Base-by-base conservation (phyloP, 2,888 invertebrate genomes). In the Hypena proboscidalis region DNA sequence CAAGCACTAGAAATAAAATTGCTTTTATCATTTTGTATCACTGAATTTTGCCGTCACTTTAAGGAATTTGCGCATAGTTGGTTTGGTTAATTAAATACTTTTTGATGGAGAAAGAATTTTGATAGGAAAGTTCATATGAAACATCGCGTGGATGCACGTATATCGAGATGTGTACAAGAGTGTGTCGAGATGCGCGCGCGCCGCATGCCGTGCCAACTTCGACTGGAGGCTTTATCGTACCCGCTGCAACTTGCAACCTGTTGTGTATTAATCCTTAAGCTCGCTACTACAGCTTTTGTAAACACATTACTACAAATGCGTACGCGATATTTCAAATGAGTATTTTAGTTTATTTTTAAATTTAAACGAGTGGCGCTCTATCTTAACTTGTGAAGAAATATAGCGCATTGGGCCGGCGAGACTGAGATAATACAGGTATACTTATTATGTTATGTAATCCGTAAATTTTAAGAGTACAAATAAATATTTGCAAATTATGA, bases 211-310 rank as follows among this genome's bases (percentile, higher is more conserved):
- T 75, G 69, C 79, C 59, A 78, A 78, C 75, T 71, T 77, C 81
- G 80, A 90, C 90, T 90, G 89, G 80, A 88, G 86, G 88, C 82
- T 85, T 74, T 80, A 82, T 81, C 75, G 79, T 61, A 70, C 63
- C 70, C 72, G 59, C 74, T 83, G 82, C 83, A 83, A 76, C 77
- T 73, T 80, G 80, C 80, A 86, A 83, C 85, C 83, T 81, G 82
- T 83, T 80, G 80, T 82, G 78, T 79, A 78, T 77, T 81, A 84
- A 85, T 86, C 82, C 81, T 74, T 70, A 77, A 79, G 74, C 74
- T 70, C 63, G 74, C 75, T 76, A 70, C 79, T 76, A 75, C 74
- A 74, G 65, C 74, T 77, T 77, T 80, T 73, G 79, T 80, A 77
- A 85, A 82, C 74, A 77, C 64, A 76, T 70, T 69, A 77, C 70